These are phyloP conservation scores for Camelus bactrianus DNA, from an alignment of 2,113 vertebrate genomes.

Conservation along the genomic window DNA sequence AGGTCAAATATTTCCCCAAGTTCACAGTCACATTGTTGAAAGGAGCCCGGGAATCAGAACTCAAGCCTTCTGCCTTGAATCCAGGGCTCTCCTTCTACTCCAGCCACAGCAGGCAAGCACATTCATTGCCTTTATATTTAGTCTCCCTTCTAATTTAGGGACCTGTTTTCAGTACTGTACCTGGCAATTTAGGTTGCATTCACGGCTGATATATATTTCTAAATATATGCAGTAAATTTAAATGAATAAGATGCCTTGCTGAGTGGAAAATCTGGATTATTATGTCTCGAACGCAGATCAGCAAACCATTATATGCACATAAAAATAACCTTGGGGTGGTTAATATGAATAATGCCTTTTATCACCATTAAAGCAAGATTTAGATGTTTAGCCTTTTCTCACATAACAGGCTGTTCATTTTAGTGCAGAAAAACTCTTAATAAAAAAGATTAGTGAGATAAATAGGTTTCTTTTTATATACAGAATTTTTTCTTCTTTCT, in stretches of 20 bases:
- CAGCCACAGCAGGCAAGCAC: too few species aligned
- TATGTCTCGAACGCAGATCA: conserved; percentile 64
- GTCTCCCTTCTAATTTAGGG: conserved; percentile 39
- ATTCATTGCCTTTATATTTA: background rate
- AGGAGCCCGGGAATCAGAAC: background rate
- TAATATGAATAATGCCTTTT: conserved; percentile 77
- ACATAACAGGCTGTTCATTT: conserved; percentile 60
- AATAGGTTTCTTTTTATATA: conserved; percentile 69
- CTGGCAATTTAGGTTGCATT: conserved; percentile 48
- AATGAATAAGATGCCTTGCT: conserved; percentile 67
- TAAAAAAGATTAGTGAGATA: conserved; percentile 78
- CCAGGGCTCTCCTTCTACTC: background rate
- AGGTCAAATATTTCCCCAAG: background rate
- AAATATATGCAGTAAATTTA: conserved; percentile 70
- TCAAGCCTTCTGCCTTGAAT: background rate
- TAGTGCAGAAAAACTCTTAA: conserved; percentile 61
- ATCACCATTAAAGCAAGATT: conserved; percentile 70
- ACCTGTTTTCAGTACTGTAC: background rate
- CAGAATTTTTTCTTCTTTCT: conserved; percentile 22
- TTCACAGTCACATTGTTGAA: background rate
- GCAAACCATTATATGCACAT: conserved; percentile 67
- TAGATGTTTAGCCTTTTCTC: conserved; percentile 68
- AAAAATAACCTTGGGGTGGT: conserved; percentile 71
- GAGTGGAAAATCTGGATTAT: conserved; percentile 78
- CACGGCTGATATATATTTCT: conserved; percentile 41